phyloP scores from a whole-genome alignment of 2,888 invertebrate genomes.

The Aleiodes testaceus region DNA sequence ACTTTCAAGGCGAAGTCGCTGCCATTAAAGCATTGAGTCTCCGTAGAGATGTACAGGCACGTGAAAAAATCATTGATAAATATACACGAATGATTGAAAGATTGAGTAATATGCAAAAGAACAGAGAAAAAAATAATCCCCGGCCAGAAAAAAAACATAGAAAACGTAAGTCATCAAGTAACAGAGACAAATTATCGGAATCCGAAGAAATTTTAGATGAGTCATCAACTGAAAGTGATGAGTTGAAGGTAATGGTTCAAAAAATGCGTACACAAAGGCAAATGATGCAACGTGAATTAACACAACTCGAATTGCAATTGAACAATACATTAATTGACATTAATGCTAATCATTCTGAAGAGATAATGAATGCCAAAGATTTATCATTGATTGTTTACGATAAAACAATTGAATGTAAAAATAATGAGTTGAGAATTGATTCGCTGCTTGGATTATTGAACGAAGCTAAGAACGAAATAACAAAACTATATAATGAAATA shows the following conservation, averaged over 20 bases:
- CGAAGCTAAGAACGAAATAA: background rate
- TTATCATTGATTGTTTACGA: background rate
- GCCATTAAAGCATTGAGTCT: background rate
- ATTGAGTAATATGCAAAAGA: background rate
- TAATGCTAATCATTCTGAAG: background rate
- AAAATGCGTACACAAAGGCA: slow-evolving; percentile 3
- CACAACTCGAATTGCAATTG: background rate
- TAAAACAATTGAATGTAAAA: background rate
- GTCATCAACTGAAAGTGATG: background rate
- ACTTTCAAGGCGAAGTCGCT: background rate
- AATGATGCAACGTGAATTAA: slow-evolving; percentile 2
- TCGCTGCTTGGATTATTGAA: background rate
- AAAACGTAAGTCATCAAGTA: background rate
- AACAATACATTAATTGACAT: background rate
- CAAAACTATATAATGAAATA: background rate
- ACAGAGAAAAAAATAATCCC: background rate
- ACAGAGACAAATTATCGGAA: background rate
- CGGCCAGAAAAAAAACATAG: background rate
- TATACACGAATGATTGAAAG: background rate
- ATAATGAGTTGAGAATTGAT: background rate
- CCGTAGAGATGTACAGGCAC: background rate
- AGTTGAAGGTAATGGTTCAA: background rate
- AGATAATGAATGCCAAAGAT: background rate
- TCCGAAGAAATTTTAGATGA: background rate
- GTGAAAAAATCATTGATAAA: background rate